Evolutionary conservation across 2,797 vertebrate genomes (phyloP).

Genomic region (Hippocampus kuda): DNA sequence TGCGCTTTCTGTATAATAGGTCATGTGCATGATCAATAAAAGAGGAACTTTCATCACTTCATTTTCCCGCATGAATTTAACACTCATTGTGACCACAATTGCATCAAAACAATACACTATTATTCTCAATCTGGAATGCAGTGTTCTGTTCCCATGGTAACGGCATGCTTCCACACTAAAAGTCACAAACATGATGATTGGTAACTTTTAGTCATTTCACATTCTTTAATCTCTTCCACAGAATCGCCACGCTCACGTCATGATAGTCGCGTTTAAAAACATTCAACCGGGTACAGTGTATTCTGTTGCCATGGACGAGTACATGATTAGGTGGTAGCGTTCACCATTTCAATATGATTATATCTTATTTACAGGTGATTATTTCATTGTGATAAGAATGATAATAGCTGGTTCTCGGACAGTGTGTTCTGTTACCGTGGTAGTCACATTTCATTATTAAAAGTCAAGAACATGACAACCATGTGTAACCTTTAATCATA

Average conservation of each 20-base stretch:
- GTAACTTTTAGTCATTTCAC: not conserved
- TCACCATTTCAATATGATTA: not conserved
- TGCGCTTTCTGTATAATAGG: too few relatives aligned
- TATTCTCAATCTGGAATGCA: not conserved
- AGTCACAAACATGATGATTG: not conserved
- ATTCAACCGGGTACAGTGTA: not conserved
- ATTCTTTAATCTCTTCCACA: not conserved
- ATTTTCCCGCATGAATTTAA: too few relatives aligned
- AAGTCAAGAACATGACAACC: not conserved
- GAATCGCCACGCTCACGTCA: not conserved
- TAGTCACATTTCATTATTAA: not conserved
- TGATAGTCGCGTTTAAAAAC: not conserved
- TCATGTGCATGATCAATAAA: too few relatives aligned
- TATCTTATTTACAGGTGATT: not conserved
- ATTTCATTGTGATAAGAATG: not conserved
- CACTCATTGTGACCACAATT: too few relatives aligned
- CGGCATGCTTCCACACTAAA: not conserved
- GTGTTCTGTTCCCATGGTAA: not conserved
- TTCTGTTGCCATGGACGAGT: not conserved
- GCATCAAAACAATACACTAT: too few relatives aligned
- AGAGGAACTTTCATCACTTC: too few relatives aligned
- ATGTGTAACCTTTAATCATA: not conserved
- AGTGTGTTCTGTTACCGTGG: not conserved
- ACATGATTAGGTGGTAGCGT: not conserved
- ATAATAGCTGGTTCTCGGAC: not conserved